Evolutionary conservation across 2,797 vertebrate genomes (phyloP), one percentile per base, ranked within the genome.

Genomic region (Ctenopoma multispine): DNA sequence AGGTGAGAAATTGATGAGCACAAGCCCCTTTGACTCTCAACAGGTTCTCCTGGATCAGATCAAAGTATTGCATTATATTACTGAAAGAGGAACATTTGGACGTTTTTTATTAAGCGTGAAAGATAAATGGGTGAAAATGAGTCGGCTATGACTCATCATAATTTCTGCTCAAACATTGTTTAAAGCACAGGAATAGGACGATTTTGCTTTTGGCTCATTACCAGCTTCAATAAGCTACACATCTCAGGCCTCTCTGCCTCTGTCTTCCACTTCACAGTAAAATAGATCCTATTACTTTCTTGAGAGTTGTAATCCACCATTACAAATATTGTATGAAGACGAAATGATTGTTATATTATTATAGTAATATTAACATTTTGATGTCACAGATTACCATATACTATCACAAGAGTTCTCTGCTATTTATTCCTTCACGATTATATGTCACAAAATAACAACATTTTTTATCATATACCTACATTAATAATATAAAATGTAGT

Each of bases 181-280:
- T 60, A 72, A 69, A 85, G 63, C 65, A 85, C 57, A 63, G 47
- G 23, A 63, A 47, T 1, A 24, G 57, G 64, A 77, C 69, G 54
- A 63, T 77, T 77, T 72, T 63, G 46, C 69, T 65, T 69, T 70
- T 79, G 85, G 77, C 81, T 82, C 60, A 77, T 84, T 70, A 73
- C 65, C 69, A 75, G 58, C 62, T 54, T 61, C 56, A 44, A 27
- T 53, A 48, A 65, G 55, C 65, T 29, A 34, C 53, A 67, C 59
- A 23, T 70, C 55, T 48, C 55, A 61, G 41, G 66, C 46, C 54
- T 48, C 41, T 59, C 51, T 72, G 31, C 38, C 61, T 38, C 40
- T 40, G 53, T 65, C 34, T 67, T 49, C 50, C 49, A 15, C 36
- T 54, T 54, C 50, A 44, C 58, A 48, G 57, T 72, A 18, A 27